Base-by-base conservation (phyloP, 1,140 invertebrate species). In the Coptotermes formosanus region DNA sequence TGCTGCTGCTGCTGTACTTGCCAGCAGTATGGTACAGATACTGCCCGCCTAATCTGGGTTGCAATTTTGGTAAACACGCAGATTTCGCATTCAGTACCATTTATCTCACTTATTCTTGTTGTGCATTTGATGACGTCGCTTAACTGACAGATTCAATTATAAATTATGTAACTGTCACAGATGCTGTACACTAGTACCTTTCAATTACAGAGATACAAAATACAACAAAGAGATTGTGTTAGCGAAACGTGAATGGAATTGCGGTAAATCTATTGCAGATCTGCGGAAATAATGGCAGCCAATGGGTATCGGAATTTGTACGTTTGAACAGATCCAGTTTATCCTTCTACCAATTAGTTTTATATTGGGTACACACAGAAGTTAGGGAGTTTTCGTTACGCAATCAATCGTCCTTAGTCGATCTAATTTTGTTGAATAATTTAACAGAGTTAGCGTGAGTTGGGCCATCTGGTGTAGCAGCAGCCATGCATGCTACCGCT, bases 381-480 rank as follows among this genome's bases (percentile, higher is more conserved):
- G 64, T 30, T 16, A 6, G 25, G 16, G 3, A 75, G n/a, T 75
- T 75, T 75, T 75, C 25, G n/a, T 75, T 75, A 75, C 64, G n/a
- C 11, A 75, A 30, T 75, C 64, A 75, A 75, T 75, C 64, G 25
- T 75, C 64, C 64, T 75, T 75, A 75, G 4, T 75, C 7, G 64
- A 75, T 75, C 9, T 30, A 75, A 30, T 75, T 75, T 75, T 75
- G 25, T 30, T 75, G n/a, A 75, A 75, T 75, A 75, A 75, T 9
- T 75, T 75, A 75, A 30, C 25, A 75, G 64, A 30, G 64, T 75
- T 75, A 75, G 64, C 64, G 64, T 75, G 64, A 30, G 64, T 75
- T 16, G 64, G 64, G 25, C 64, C 64, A 75, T n/a, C 64, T n/a
- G 64, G 25, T 25, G 64, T n/a, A 30, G 9, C 64, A 12, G 25